Conservation (phyloP, 2,113 vertebrate species). For the Prinia subflava region DNA sequence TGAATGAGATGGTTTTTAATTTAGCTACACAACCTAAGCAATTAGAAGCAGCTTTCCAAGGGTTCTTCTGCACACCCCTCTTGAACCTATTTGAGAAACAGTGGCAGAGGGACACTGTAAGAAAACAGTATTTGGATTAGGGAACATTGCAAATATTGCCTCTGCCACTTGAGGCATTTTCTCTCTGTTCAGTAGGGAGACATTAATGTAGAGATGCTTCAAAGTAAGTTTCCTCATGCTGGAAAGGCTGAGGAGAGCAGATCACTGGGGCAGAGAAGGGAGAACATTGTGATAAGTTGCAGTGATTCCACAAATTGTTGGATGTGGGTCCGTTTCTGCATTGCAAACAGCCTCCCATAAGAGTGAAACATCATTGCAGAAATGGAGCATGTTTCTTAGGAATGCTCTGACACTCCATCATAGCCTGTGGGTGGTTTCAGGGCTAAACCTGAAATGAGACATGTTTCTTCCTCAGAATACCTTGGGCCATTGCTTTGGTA, state of each 20-base stretch:
- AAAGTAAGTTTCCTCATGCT: neutral
- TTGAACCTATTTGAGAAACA: neutral
- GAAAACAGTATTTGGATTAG: neutral
- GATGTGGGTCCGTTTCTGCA: neutral
- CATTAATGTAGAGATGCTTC: neutral
- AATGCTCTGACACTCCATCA: neutral
- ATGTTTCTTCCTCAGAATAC: neutral
- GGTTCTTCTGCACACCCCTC: neutral
- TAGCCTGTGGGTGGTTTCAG: neutral
- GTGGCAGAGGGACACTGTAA: neutral
- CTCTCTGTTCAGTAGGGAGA: neutral
- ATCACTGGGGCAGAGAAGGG: rapidly evolving
- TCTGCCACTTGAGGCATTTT: neutral
- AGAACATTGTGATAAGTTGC: neutral
- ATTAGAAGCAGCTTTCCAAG: slow-evolving; percentile 1
- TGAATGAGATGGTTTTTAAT: slow-evolving; percentile 20
- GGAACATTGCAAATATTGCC: neutral
- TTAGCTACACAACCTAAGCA: neutral
- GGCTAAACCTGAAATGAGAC: neutral
- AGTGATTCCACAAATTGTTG: neutral
- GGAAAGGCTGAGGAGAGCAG: neutral
- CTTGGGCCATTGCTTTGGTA: neutral
- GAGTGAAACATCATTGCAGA: neutral
- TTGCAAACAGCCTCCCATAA: neutral
- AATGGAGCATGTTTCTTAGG: neutral